Evolutionary conservation across 2,888 invertebrate species (phyloP).

Genomic region (Diarsia mendica): DNA sequence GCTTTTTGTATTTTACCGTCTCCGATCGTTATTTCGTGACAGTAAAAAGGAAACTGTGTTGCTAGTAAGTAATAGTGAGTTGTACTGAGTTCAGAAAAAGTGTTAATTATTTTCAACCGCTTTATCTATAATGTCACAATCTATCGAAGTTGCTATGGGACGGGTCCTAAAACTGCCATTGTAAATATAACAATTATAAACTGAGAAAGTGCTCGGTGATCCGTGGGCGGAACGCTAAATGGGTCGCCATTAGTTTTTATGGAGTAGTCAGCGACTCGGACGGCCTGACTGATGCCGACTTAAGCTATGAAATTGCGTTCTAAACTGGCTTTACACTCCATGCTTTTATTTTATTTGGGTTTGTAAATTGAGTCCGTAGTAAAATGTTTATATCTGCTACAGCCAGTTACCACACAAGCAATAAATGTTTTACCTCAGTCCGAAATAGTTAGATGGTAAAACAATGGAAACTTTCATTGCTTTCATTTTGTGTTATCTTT

Average conservation of each 20-base stretch:
- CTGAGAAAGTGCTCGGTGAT: conserved; percentile 65
- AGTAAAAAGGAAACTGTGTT: not conserved
- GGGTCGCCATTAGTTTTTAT: conserved; percentile 80
- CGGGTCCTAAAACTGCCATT: conserved; percentile 30
- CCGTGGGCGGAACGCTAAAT: conserved; percentile 69
- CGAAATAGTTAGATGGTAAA: not conserved
- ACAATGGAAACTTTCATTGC: not conserved
- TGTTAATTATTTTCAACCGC: not conserved
- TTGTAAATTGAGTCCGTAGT: conserved; percentile 20
- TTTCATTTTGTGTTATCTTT: not conserved
- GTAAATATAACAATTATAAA: conserved; percentile 64
- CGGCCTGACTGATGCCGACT: conserved; percentile 67
- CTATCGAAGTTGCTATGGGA: not conserved
- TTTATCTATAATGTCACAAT: conserved; percentile 8
- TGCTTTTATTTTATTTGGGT: conserved; percentile 36
- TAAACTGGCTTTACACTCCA: conserved; percentile 62
- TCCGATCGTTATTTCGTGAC: conserved; percentile 15
- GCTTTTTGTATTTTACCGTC: conserved; percentile 28
- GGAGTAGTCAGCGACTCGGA: conserved; percentile 71
- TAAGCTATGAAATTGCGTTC: conserved; percentile 73
- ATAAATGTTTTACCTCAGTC: not conserved
- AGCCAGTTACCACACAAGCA: conserved; percentile 8
- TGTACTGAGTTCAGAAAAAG: not conserved
- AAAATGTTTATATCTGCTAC: conserved; percentile 21
- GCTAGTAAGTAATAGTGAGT: not conserved